A percentile compares a stretch with the other conserved stretches of the same genome.
phyloP scores from a whole-genome alignment of 1,140 invertebrate species.

The Solenopsis invicta region DNA sequence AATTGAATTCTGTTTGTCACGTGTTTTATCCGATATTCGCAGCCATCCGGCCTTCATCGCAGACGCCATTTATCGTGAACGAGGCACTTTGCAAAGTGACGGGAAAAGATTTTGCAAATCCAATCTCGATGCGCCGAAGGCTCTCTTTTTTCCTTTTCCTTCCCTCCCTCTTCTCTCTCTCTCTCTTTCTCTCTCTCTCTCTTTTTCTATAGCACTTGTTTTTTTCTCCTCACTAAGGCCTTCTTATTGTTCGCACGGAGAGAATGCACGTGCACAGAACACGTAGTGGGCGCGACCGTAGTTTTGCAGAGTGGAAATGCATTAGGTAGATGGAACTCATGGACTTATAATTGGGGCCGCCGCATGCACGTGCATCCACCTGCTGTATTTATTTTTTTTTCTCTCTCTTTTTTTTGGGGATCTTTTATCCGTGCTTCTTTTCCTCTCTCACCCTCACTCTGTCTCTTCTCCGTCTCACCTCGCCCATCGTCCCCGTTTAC shows the following conservation, averaged over 20 bases:
- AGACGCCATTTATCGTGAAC: conserved; percentile 54
- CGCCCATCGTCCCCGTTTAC: conserved; percentile 62
- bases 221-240: not conserved
- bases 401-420: not conserved
- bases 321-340: conserved; percentile 75
- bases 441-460: not conserved
- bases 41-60: conserved; percentile 25
- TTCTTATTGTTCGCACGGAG: conserved; percentile 56
- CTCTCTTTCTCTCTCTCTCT: not conserved
- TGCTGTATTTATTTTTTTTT: conserved; percentile 26
- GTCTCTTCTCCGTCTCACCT: not conserved
- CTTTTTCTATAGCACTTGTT: not conserved
- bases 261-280: conserved; percentile 53
- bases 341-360: conserved; percentile 72
- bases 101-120: conserved; percentile 51
- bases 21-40: conserved; percentile 53
- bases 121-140: conserved; percentile 33
- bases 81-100: conserved; percentile 40
- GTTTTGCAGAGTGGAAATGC: conserved; percentile 67
- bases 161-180: not conserved
- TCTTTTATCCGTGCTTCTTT: not conserved
- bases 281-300: conserved; percentile 7
- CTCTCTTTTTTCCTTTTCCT: not conserved
- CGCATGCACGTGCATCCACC: conserved; percentile 30
- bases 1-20: conserved; percentile 57